phyloP scores from a whole-genome alignment of 2,113 vertebrate genomes.

The Limanda limanda region DNA sequence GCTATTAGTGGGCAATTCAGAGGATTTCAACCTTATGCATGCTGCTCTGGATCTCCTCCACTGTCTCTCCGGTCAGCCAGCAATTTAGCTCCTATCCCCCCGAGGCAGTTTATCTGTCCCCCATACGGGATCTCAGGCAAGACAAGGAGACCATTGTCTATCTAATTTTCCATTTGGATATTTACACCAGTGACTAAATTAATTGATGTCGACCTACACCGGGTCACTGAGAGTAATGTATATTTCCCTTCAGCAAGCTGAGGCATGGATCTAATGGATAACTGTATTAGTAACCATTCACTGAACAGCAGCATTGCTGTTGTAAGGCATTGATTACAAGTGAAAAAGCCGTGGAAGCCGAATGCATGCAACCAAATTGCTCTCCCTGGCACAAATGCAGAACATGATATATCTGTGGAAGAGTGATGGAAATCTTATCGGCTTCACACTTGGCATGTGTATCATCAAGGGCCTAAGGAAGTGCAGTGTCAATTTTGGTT shows the following conservation, averaged over 20 bases:
- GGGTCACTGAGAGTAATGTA: background rate
- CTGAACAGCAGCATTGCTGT: background rate
- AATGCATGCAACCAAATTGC: background rate
- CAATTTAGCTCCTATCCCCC: slow-evolving; percentile 38
- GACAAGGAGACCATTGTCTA: background rate
- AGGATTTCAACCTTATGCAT: background rate
- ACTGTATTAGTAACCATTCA: background rate
- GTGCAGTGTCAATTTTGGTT: too few relatives aligned
- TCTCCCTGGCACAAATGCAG: background rate
- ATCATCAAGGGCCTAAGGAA: too few relatives aligned
- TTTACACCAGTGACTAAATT: slow-evolving; percentile 7
- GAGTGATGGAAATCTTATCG: too few relatives aligned
- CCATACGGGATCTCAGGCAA: slow-evolving; percentile 38
- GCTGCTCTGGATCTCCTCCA: slow-evolving; percentile 51
- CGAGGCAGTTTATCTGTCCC: slow-evolving; percentile 43
- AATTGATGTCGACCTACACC: slow-evolving; percentile 1
- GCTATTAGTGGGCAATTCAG: slow-evolving; percentile 33
- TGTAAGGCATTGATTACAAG: background rate
- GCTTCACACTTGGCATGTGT: too few relatives aligned
- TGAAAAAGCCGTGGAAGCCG: background rate
- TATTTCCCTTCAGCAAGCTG: slow-evolving; percentile 1
- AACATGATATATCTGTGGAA: background rate
- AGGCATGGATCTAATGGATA: background rate
- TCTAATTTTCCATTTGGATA: background rate
- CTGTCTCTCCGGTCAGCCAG: slow-evolving; percentile 33